Evolutionary conservation across 2,888 invertebrate species (phyloP), one percentile per base, ranked within the genome.

Genomic region (Anarsia innoxiella): DNA sequence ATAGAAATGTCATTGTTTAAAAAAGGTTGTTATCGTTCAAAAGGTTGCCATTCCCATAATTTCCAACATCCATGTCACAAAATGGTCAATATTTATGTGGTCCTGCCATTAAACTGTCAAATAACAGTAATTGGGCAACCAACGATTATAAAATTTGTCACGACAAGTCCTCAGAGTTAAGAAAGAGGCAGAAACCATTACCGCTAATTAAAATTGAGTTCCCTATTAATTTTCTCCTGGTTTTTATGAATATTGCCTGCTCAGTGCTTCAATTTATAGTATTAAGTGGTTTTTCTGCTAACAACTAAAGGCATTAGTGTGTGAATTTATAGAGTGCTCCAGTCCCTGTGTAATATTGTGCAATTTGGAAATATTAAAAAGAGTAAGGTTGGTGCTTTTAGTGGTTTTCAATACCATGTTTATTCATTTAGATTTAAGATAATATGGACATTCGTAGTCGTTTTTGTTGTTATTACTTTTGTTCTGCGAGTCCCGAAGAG

Each of bases 171-270:
- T 46, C 45, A 39, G 25, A 4, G 2, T 25, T 19, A 19, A 53
- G 53, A 45, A 43, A 44, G 44, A 45, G 37, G 38, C 41, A 44
- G 43, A 28, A 44, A 42, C 46, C 48, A 54, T 59, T 58, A 53
- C 38, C 39, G 39, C 46, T 58, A 59, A 64, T 64, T 61, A 59
- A 56, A 62, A 58, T 44, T 48, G 43, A 53, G 47, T 49, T 43
- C 43, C 42, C 45, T 41, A 51, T 50, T 48, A 44, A 49, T 49
- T 49, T 43, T 10, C 9, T 9, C 9, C 15, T 10, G n/a, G 19
- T 32, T 27, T 37, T 37, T 37, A 25, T 25, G 27, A 19, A 12
- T 12, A 36, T 28, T 29, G 35, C 35, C 12, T 32, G 23, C 25
- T 32, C 25, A 14, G 32, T 32, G 13, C 32, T n/a, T n/a, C n/a